A percentile compares a stretch with the other conserved stretches of the same genome.
Evolutionary conservation across 1,140 invertebrate genomes (phyloP).

Genomic region (Probaryconus sp.): DNA sequence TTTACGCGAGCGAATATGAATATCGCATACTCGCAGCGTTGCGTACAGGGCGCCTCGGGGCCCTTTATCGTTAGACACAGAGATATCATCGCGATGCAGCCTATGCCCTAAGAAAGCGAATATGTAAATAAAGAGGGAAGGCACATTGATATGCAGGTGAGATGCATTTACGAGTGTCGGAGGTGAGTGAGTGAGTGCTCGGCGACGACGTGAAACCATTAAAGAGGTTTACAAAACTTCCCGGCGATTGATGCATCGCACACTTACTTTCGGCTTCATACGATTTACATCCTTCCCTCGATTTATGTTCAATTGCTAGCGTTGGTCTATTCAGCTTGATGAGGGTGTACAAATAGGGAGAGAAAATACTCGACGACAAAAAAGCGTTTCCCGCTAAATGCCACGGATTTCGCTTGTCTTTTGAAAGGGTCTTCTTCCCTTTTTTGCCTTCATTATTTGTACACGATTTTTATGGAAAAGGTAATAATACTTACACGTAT

Average conservation of each 20-base stretch:
- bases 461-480: too few relatives aligned
- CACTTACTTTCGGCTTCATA: constrained; percentile 41
- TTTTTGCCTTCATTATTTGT: too few relatives aligned
- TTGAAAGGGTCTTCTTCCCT: too few relatives aligned
- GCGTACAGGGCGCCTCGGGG: constrained; percentile 25
- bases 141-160: constrained; percentile 69
- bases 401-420: too few relatives aligned
- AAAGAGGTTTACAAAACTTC: constrained; percentile 38
- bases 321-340: constrained; percentile 10
- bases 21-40: constrained; percentile 19
- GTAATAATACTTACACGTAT: too few relatives aligned
- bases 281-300: constrained; percentile 31
- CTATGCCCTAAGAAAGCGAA: constrained; percentile 34
- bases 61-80: constrained; percentile 35
- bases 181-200: constrained; percentile 64
- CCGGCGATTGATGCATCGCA: constrained; percentile 40
- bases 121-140: constrained; percentile 46
- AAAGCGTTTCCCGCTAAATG: too few relatives aligned
- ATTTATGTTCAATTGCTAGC: constrained; percentile 43
- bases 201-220: constrained; percentile 48
- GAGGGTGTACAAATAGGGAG: constrained; percentile 21
- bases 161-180: constrained; percentile 61
- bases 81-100: constrained; percentile 22
- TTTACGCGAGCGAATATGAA: constrained; percentile 27
- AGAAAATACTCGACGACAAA: too few relatives aligned